Percentiles rank a stretch among this genome's conserved stretches.
Evolutionary conservation across 2,888 invertebrate genomes (phyloP).

Genomic region (Urechis unicinctus): DNA sequence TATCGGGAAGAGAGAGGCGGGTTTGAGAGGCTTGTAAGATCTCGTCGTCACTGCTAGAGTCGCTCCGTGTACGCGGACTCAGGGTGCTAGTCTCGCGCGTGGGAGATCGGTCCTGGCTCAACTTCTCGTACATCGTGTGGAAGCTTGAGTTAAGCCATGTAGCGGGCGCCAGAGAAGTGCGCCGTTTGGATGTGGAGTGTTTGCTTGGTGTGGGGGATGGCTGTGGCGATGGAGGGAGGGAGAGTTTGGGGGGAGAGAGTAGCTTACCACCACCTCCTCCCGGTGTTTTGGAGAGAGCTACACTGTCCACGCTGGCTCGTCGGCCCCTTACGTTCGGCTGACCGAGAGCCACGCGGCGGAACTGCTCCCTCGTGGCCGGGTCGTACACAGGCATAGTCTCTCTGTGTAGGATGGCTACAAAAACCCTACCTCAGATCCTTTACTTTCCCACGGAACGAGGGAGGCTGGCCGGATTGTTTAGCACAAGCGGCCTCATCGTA

Average conservation of each 20-base stretch:
- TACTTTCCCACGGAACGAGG: too few relatives aligned
- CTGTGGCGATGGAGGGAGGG: background rate
- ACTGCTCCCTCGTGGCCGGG: conserved; percentile 20
- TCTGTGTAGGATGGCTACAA: too few relatives aligned
- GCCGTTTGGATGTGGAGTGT: background rate
- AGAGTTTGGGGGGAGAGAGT: background rate
- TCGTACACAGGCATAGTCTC: conserved; percentile 24
- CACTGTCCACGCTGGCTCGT: background rate
- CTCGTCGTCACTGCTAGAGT: background rate
- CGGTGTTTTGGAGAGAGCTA: background rate
- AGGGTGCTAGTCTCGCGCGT: background rate
- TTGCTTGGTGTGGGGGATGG: background rate
- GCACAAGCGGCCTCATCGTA: too few relatives aligned
- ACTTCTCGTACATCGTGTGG: background rate
- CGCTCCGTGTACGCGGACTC: background rate
- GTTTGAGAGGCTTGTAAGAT: too few relatives aligned
- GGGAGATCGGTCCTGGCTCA: background rate
- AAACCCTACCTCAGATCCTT: too few relatives aligned
- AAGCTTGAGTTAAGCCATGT: conserved; percentile 1
- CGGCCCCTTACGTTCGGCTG: background rate
- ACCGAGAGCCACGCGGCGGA: conserved; percentile 10
- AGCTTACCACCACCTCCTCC: background rate
- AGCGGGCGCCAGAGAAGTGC: conserved; percentile 13
- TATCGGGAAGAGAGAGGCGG: background rate
- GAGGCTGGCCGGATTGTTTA: too few relatives aligned